phyloP scores from a whole-genome alignment of 2,888 invertebrate genomes.

The Hetaerina titia region DNA sequence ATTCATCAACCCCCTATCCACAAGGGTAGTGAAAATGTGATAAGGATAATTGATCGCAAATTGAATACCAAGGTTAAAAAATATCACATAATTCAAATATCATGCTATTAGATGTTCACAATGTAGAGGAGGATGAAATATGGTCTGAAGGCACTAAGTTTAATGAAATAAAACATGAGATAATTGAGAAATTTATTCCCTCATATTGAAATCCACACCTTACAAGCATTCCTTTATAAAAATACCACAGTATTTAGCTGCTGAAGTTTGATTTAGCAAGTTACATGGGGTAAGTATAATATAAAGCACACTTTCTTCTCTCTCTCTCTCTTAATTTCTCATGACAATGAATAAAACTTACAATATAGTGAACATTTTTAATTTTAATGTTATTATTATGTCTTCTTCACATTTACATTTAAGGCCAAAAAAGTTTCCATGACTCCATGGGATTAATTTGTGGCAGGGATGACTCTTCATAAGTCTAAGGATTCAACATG shows the following conservation, averaged over 20 bases:
- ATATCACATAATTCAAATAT: too few species aligned
- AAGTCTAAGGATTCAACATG: background rate
- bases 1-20: too few species aligned
- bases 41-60: too few species aligned
- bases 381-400: background rate
- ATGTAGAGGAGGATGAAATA: too few species aligned
- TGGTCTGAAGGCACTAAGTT: too few species aligned
- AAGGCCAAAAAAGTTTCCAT: background rate
- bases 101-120: too few species aligned
- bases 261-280: slow-evolving; percentile 64
- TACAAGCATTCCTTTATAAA: slow-evolving; percentile 65
- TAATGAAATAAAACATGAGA: background rate
- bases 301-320: slow-evolving; percentile 39
- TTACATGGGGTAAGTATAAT: slow-evolving; percentile 44
- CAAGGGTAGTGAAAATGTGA: too few species aligned
- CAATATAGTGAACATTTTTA: slow-evolving; percentile 37
- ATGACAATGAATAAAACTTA: slow-evolving; percentile 31
- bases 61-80: too few species aligned
- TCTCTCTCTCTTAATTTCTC: background rate
- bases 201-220: slow-evolving; percentile 58
- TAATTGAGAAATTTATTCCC: slow-evolving; percentile 56
- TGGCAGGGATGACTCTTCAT: background rate
- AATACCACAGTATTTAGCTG: slow-evolving; percentile 59
- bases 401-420: background rate
- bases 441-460: background rate